Evolutionary conservation across 2,797 vertebrate species (phyloP), one percentile per base, ranked within the genome.

Genomic region (Tenualosa thibaudeaui): DNA sequence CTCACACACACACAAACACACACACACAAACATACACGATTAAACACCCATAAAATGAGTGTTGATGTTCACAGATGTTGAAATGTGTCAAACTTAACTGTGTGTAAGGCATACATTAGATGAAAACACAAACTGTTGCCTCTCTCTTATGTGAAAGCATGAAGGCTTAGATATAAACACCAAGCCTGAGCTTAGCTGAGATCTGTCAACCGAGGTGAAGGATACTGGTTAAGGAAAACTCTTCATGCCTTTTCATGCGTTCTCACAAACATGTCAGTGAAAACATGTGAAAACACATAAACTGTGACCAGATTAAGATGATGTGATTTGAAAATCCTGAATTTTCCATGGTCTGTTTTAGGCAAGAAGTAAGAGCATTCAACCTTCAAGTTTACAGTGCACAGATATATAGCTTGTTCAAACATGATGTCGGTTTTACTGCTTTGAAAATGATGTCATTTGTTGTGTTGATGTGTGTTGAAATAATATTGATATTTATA

Each of bases 291-390:
- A 43, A 78, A 19, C 19, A 2, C 71, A 78, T 78, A 17, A 78
- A 37, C 71, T 78, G 71, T 78, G 71, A 78, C 2, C 7, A 78
- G 71, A 78, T 78, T 78, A 43, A 46, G 71, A 78, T 22, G 71
- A 78, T 78, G 71, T 46, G 71, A 78, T 78, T 43, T 46, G 71
- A 46, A 40, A 78, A 46, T 46, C 37, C 17, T 43, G 40, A 22
- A 46, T 78, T 78, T 46, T 43, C 71, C 71, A 46, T 43, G 5
- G 71, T 46, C 71, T 78, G 15, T 78, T 78, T 78, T 78, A 37
- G 68, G 13, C 3, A 24, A n/a, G 58, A 62, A 62, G 0, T 2
- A 62, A 24, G 22, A 62, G 58, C n/a, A 24, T 24, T 24, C 58
- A 7, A 5, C 58, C n/a, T 19, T n/a, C 22, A 1, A 60, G 58